Conservation (phyloP, 2,113 vertebrate species). For the Hemiscyllium ocellatum region DNA sequence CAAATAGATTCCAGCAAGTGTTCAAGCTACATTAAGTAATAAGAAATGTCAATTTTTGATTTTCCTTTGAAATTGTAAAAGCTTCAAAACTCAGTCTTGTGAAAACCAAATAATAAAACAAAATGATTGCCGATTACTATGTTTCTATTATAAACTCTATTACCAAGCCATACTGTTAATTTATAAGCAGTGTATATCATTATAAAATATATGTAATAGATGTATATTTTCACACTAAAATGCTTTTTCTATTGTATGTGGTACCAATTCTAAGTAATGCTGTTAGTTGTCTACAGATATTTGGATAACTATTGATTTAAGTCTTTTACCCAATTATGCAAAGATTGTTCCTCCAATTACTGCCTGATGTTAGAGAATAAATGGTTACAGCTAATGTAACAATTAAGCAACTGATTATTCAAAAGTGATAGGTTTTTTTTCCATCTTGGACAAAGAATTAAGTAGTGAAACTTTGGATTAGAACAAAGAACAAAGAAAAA, state of each 20-base stretch:
- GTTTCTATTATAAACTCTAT: slow-evolving; percentile 15
- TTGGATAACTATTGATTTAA: background rate
- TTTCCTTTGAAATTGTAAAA: background rate
- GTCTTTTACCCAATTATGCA: background rate
- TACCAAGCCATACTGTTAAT: background rate
- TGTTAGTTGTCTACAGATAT: background rate
- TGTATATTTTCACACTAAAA: background rate
- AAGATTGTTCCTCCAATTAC: background rate
- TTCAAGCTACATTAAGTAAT: background rate
- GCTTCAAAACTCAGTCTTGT: background rate
- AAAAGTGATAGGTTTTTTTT: background rate
- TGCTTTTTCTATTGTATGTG: background rate
- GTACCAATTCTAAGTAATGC: background rate
- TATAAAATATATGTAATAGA: background rate
- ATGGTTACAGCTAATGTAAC: background rate
- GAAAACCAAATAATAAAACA: background rate
- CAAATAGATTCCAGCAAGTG: background rate
- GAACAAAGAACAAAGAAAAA: no score
- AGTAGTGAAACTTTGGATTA: background rate
- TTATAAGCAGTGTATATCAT: background rate
- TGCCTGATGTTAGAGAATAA: background rate
- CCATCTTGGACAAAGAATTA: background rate
- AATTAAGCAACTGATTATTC: background rate
- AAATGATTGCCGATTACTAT: background rate
- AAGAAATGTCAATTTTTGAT: background rate